phyloP scores from a whole-genome alignment of 1,140 invertebrate genomes.

The Diprion similis region DNA sequence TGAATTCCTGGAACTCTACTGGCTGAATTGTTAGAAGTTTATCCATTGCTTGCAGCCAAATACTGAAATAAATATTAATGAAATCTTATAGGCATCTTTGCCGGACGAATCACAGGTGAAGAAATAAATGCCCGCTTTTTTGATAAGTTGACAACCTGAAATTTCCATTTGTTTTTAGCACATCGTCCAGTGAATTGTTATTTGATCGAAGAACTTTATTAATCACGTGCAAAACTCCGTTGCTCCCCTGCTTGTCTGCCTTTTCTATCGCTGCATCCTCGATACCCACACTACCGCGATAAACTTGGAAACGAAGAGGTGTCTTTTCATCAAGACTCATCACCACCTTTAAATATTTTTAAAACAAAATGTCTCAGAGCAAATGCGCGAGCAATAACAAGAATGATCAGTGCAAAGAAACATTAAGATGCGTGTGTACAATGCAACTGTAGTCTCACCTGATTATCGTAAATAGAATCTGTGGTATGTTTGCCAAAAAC shows the following conservation, averaged over 20 bases:
- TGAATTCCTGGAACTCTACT: constrained; percentile 39
- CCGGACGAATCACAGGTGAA: neutral
- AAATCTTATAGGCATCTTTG: neutral
- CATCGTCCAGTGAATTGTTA: constrained; percentile 55
- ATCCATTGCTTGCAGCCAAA: constrained; percentile 55
- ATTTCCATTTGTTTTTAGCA: constrained; percentile 51
- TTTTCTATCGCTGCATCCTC: constrained; percentile 59
- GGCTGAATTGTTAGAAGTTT: constrained; percentile 43
- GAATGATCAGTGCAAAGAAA: neutral
- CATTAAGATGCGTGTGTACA: neutral
- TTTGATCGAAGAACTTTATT: constrained; percentile 61
- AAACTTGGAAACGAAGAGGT: constrained; percentile 54
- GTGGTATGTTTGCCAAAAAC: constrained; percentile 48
- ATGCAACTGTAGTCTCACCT: constrained; percentile 36
- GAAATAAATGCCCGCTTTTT: neutral
- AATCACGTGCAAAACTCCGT: constrained; percentile 66
- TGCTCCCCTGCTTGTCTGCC: constrained; percentile 60
- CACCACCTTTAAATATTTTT: constrained; percentile 39
- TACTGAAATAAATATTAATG: constrained; percentile 37
- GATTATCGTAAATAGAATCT: constrained; percentile 54
- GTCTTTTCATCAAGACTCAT: constrained; percentile 56
- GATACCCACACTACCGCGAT: constrained; percentile 37
- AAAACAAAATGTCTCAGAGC: neutral
- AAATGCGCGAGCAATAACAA: neutral
- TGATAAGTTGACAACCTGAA: constrained; percentile 45